Conservation (phyloP, 1,140 invertebrate species). For the Drosophila murphyi region DNA sequence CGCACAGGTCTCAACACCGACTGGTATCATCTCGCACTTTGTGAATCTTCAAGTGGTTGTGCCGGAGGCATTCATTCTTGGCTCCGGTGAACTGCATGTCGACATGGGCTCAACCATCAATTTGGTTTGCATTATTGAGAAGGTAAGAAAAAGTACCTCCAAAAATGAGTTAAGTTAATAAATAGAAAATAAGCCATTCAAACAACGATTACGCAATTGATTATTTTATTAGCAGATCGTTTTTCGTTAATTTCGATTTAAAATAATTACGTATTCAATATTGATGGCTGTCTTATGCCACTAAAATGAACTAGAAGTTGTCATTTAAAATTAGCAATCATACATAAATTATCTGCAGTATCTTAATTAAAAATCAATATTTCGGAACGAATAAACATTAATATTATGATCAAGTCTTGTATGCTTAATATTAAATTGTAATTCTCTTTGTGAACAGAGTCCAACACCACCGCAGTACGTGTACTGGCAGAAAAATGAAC, state of each 20-base stretch:
- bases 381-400: too few species aligned
- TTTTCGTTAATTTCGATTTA: too few species aligned
- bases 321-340: too few species aligned
- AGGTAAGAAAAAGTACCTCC: constrained; percentile 87
- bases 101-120: constrained; percentile 95
- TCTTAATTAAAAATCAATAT: too few species aligned
- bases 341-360: too few species aligned
- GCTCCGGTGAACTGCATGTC: constrained; percentile 94
- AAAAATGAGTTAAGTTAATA: not conserved
- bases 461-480: constrained; percentile 95
- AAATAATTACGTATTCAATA: too few species aligned
- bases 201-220: not conserved
- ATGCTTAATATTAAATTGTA: too few species aligned
- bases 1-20: constrained; percentile 92
- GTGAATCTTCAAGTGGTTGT: constrained; percentile 94
- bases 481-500: constrained; percentile 96
- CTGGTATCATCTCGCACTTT: constrained; percentile 94
- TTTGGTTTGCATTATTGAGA: constrained; percentile 96
- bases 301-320: too few species aligned
- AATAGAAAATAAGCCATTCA: not conserved
- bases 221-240: not conserved
- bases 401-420: too few species aligned
- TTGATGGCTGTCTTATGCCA: too few species aligned
- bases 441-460: constrained; percentile 87
- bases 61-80: constrained; percentile 94